Percentiles rank a stretch among this genome's conserved stretches.
These are phyloP conservation scores for Boulengeromyrus knoepffleri DNA, from an alignment of 2,113 vertebrate genomes.

Conservation along the genomic window DNA sequence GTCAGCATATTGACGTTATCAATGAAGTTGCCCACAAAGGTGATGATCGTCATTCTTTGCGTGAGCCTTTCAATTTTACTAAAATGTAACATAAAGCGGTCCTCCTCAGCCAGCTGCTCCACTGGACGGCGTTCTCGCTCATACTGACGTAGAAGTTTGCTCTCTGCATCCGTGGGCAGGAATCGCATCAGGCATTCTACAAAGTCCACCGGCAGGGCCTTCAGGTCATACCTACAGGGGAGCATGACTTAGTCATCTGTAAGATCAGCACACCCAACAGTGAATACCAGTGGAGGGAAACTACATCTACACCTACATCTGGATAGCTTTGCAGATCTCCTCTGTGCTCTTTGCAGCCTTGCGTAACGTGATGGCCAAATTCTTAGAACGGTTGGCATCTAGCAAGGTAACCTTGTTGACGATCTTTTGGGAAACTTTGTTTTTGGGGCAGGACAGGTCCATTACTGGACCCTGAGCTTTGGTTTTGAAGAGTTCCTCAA, in stretches of 20 bases:
- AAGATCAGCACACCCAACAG: not conserved
- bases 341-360: constrained; percentile 82
- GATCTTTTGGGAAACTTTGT: constrained; percentile 74
- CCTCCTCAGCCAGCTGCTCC: constrained; percentile 83
- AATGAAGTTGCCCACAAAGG: constrained; percentile 84
- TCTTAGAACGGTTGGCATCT: constrained; percentile 94
- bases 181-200: constrained; percentile 92
- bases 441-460: constrained; percentile 74
- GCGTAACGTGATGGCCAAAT: constrained; percentile 90
- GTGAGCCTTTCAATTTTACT: constrained; percentile 87
- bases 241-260: not conserved
- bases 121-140: constrained; percentile 82
- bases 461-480: constrained; percentile 85
- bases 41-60: constrained; percentile 93
- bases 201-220: constrained; percentile 79
- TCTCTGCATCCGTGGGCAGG: constrained; percentile 82
- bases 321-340: constrained; percentile 92
- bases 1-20: constrained; percentile 89
- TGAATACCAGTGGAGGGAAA: not conserved
- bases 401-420: constrained; percentile 81
- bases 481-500: constrained; percentile 96
- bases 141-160: constrained; percentile 78
- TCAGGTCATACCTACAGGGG: constrained; percentile 73
- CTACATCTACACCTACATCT: constrained; percentile 63
- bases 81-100: constrained; percentile 93